Conservation (phyloP, 2,888 invertebrate genomes). For the Clitarchus hookeri region DNA sequence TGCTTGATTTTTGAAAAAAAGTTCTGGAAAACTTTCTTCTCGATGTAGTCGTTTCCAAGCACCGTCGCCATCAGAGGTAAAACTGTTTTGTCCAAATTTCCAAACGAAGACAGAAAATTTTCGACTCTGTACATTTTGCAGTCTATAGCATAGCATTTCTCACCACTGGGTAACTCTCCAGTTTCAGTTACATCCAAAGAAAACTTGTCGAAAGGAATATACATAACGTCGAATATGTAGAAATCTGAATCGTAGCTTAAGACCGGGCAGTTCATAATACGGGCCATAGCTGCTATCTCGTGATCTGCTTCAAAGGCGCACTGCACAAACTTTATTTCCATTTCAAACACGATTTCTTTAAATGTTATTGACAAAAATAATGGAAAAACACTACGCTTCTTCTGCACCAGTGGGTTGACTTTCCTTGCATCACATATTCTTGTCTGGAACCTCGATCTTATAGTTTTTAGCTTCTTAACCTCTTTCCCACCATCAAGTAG, state of each 20-base stretch:
- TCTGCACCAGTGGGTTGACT: slow-evolving; percentile 62
- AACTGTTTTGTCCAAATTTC: slow-evolving; percentile 66
- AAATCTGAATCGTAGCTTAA: slow-evolving; percentile 95
- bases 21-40: slow-evolving; percentile 66
- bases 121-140: slow-evolving; percentile 77
- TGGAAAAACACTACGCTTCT: slow-evolving; percentile 69
- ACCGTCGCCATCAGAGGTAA: slow-evolving; percentile 81
- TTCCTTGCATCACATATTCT: slow-evolving; percentile 64
- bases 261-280: slow-evolving; percentile 79
- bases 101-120: slow-evolving; percentile 67
- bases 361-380: slow-evolving; percentile 76
- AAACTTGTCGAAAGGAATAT: not conserved
- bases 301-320: slow-evolving; percentile 90
- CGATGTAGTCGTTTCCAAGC: slow-evolving; percentile 88
- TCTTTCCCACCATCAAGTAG: slow-evolving; percentile 83
- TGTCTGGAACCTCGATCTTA: slow-evolving; percentile 61
- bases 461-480: slow-evolving; percentile 70
- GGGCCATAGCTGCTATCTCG: slow-evolving; percentile 81
- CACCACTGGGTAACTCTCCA: slow-evolving; percentile 43
- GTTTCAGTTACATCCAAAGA: slow-evolving; percentile 37
- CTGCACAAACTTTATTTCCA: slow-evolving; percentile 69
- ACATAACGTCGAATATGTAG: slow-evolving; percentile 73
- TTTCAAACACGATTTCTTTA: slow-evolving; percentile 66
- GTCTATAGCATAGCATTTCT: slow-evolving; percentile 55
- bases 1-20: slow-evolving; percentile 71